phyloP scores from a whole-genome alignment of 2,888 invertebrate species.

The Lycaena phlaeas region DNA sequence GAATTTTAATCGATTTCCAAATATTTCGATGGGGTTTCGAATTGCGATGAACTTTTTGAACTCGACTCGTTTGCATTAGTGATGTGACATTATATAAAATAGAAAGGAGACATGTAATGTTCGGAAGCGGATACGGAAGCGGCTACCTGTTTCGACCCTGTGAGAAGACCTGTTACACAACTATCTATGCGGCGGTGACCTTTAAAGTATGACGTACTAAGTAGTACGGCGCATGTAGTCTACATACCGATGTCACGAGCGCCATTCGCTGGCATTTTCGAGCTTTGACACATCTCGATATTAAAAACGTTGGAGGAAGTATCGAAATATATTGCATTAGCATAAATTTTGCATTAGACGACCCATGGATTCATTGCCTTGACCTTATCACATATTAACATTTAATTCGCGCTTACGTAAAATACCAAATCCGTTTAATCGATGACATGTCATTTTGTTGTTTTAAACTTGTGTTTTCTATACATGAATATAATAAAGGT shows the following conservation, averaged over 20 bases:
- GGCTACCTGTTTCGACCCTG: conserved; percentile 51
- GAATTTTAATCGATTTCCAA: too few species aligned
- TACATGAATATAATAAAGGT: conserved; percentile 18
- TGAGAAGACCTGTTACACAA: conserved; percentile 47
- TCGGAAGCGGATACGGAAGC: conserved; percentile 65
- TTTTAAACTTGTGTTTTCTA: conserved; percentile 10
- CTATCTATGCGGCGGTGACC: conserved; percentile 52
- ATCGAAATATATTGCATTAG: neutral
- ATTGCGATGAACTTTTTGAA: too few species aligned
- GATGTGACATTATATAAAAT: conserved; percentile 35
- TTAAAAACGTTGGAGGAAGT: neutral
- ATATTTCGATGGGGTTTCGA: too few species aligned
- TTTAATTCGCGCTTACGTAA: conserved; percentile 1
- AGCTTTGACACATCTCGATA: neutral
- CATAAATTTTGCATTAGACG: neutral
- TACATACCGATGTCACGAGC: conserved; percentile 17
- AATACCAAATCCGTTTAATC: conserved; percentile 6
- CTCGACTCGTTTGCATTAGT: too few species aligned
- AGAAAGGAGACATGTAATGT: conserved; percentile 35
- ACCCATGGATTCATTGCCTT: neutral
- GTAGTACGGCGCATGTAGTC: neutral
- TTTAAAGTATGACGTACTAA: conserved; percentile 30
- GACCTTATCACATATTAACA: conserved; percentile 5
- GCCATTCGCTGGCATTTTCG: conserved; percentile 21
- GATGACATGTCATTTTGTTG: neutral